phyloP scores from a whole-genome alignment of 2,888 invertebrate species.

The Andrena camellia region DNA sequence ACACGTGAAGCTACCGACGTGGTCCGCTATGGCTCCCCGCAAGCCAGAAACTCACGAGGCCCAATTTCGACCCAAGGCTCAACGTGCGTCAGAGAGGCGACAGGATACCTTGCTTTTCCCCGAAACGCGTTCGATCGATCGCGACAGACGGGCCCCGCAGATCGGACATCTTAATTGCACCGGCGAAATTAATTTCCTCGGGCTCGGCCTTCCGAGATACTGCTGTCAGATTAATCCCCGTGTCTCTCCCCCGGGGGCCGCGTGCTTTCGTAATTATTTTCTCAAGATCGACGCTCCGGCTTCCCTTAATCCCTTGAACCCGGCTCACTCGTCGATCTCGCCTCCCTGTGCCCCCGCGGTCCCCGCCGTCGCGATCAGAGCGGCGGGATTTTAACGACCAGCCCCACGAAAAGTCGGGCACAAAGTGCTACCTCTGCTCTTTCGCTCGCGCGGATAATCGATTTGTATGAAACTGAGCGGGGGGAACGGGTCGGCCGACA shows the following conservation, averaged over 20 bases:
- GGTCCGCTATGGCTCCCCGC: background rate
- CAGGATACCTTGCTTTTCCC: conserved; percentile 44
- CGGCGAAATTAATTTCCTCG: conserved; percentile 69
- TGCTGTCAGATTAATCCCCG: conserved; percentile 68
- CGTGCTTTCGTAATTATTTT: conserved; percentile 69
- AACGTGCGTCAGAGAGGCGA: background rate
- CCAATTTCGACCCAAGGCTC: background rate
- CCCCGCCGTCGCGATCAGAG: too few relatives aligned
- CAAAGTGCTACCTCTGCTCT: background rate
- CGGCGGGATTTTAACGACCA: background rate
- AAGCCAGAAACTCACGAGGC: background rate
- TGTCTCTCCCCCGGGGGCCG: conserved; percentile 33
- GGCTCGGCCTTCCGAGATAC: conserved; percentile 59
- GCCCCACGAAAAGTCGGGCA: conserved; percentile 3
- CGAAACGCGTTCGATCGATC: conserved; percentile 61
- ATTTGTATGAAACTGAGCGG: conserved; percentile 35
- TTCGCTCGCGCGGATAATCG: conserved; percentile 42
- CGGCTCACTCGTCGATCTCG: conserved; percentile 7
- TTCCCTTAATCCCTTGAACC: conserved; percentile 49
- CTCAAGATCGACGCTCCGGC: conserved; percentile 39
- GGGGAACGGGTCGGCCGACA: background rate
- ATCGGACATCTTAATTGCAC: conserved; percentile 72
- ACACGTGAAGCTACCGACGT: background rate
- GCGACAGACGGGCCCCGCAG: conserved; percentile 44
- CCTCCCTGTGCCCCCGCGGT: background rate